Conservation (phyloP, 2,888 invertebrate species). For the Dermolepida albohirtum region DNA sequence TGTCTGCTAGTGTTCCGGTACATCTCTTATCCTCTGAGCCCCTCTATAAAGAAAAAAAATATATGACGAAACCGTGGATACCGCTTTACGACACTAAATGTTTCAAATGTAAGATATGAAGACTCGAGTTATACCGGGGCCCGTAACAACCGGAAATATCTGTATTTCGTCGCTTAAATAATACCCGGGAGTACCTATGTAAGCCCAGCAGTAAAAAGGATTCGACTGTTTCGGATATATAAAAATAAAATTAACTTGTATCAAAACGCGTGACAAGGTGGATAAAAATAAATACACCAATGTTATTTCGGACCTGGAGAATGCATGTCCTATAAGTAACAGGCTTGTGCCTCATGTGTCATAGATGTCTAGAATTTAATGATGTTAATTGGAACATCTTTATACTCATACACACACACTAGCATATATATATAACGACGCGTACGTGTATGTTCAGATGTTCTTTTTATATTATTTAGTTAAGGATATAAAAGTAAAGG, state of each 20-base stretch:
- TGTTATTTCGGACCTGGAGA: constrained; percentile 8
- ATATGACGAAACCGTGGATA: neutral
- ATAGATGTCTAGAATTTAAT: constrained; percentile 27
- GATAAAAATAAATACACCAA: constrained; percentile 11
- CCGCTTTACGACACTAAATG: constrained; percentile 12
- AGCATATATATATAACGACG: neutral
- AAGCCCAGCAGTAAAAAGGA: constrained; percentile 1
- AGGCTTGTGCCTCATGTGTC: constrained; percentile 25
- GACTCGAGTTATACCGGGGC: constrained; percentile 7
- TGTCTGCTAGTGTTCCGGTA: constrained; percentile 19
- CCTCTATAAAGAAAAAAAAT: constrained; percentile 1
- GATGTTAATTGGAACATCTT: constrained; percentile 27
- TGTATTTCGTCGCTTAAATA: constrained; percentile 27
- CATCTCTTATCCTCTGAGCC: neutral
- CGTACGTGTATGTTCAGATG: neutral
- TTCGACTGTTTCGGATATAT: constrained; percentile 32
- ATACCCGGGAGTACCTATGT: constrained; percentile 1
- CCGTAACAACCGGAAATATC: constrained; percentile 24
- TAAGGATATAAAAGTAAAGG: constrained; percentile 8
- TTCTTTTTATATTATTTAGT: neutral
- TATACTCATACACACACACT: neutral
- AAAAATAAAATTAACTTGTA: constrained; percentile 33
- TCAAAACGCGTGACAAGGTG: constrained; percentile 26
- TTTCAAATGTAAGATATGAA: constrained; percentile 18
- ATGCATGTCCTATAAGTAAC: neutral